These are phyloP conservation scores for Xenopus petersii DNA, from an alignment of 2,797 vertebrate genomes.

Conservation along the genomic window DNA sequence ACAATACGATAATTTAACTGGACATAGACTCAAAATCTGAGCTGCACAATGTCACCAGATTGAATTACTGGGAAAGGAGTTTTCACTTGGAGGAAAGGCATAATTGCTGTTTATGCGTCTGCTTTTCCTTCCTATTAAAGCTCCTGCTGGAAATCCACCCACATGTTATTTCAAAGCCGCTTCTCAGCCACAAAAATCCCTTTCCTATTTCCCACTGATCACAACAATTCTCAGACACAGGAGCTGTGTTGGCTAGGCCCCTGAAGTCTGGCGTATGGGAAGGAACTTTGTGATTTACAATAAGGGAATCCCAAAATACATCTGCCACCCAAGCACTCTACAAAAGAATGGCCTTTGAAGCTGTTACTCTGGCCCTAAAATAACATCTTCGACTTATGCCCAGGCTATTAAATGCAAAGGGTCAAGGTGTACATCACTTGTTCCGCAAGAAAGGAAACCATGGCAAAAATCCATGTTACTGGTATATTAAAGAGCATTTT, in stretches of 20 bases:
- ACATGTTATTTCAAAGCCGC: slow-evolving; percentile 37
- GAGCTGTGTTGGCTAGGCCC: not conserved
- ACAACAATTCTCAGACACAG: slow-evolving; percentile 6
- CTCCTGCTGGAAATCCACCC: slow-evolving; percentile 46
- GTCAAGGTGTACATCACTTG: not conserved
- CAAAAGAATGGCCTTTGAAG: not conserved
- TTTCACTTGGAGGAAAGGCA: not conserved
- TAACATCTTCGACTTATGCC: not conserved
- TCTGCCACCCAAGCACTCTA: slow-evolving; percentile 22
- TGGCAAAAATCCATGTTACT: not conserved
- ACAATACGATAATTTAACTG: slow-evolving; percentile 19
- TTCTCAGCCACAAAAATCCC: slow-evolving; percentile 31
- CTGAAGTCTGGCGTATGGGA: slow-evolving; percentile 7
- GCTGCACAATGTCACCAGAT: slow-evolving; percentile 14
- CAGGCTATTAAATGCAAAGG: not conserved
- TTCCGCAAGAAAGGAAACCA: slow-evolving; percentile 8
- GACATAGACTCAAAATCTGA: slow-evolving; percentile 12
- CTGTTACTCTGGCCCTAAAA: not conserved
- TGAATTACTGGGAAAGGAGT: slow-evolving; percentile 35
- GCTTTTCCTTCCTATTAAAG: slow-evolving; percentile 40
- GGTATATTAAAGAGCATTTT: too few relatives aligned
- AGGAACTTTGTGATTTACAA: not conserved
- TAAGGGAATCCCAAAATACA: not conserved
- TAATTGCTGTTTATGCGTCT: slow-evolving; percentile 40
- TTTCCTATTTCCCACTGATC: slow-evolving; percentile 27